Conservation (phyloP, 2,888 invertebrate species). For the Lysandra bellargus region DNA sequence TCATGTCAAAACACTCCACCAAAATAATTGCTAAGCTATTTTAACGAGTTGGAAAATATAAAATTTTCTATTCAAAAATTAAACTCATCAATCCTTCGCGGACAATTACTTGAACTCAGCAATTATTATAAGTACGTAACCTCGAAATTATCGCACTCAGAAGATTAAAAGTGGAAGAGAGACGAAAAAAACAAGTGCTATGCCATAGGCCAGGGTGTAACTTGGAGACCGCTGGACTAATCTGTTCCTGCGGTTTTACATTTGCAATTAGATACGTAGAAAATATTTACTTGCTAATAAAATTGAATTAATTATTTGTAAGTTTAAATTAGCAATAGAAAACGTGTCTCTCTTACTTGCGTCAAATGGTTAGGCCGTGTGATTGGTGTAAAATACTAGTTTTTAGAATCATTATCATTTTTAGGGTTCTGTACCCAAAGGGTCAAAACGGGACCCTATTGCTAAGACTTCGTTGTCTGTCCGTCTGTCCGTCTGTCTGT, state of each 20-base stretch:
- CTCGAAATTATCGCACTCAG: conserved; percentile 32
- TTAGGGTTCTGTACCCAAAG: too few species aligned
- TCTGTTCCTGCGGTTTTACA: neutral
- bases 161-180: conserved; percentile 33
- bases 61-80: conserved; percentile 25
- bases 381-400: too few species aligned
- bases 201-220: neutral
- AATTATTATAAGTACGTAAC: conserved; percentile 30
- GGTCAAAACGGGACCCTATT: too few species aligned
- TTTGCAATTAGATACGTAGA: too few species aligned
- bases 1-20: neutral
- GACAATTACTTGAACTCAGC: conserved; percentile 31
- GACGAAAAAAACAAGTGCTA: conserved; percentile 25
- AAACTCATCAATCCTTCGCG: conserved; percentile 20
- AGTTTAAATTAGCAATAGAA: too few species aligned
- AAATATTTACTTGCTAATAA: too few species aligned
- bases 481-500: too few species aligned
- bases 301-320: too few species aligned
- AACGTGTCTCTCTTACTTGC: too few species aligned
- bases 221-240: neutral
- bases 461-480: too few species aligned
- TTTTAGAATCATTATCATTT: too few species aligned
- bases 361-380: too few species aligned
- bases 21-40: neutral
- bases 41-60: neutral